Evolutionary conservation across 2,113 vertebrate species (phyloP).

Genomic region (Gadus macrocephalus): DNA sequence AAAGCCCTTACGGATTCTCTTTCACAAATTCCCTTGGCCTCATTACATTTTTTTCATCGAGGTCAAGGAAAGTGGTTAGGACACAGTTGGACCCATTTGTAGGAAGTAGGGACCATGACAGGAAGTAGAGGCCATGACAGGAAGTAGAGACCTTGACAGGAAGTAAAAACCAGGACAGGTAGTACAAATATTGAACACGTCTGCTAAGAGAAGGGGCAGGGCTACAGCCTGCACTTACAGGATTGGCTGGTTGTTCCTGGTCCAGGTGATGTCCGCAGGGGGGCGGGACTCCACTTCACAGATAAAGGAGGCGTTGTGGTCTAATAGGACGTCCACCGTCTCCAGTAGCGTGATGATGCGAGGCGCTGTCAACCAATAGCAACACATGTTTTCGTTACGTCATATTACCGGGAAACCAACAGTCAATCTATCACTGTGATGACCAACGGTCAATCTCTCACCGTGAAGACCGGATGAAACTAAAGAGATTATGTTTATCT

Average conservation of each 20-base stretch:
- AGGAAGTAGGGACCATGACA: too few species aligned
- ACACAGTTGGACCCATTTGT: too few species aligned
- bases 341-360: conserved; percentile 87
- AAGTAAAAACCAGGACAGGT: too few species aligned
- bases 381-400: neutral
- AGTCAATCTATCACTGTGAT: too few species aligned
- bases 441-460: neutral
- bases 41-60: too few species aligned
- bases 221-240: conserved; percentile 65
- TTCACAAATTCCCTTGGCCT: too few species aligned
- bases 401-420: neutral
- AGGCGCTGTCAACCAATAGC: conserved; percentile 71
- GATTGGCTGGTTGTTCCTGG: conserved; percentile 91
- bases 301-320: conserved; percentile 92
- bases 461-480: neutral
- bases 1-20: too few species aligned
- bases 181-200: too few species aligned
- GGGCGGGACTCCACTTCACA: conserved; percentile 91
- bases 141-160: too few species aligned
- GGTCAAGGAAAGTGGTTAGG: too few species aligned
- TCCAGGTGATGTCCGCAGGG: conserved; percentile 87
- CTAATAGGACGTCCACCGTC: conserved; percentile 85
- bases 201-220: too few species aligned
- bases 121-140: too few species aligned
- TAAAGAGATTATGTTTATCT: neutral